Percentiles rank a stretch among this genome's conserved stretches.
Evolutionary conservation across 2,797 vertebrate species (phyloP).

Genomic region (Cossypha niveicapilla): DNA sequence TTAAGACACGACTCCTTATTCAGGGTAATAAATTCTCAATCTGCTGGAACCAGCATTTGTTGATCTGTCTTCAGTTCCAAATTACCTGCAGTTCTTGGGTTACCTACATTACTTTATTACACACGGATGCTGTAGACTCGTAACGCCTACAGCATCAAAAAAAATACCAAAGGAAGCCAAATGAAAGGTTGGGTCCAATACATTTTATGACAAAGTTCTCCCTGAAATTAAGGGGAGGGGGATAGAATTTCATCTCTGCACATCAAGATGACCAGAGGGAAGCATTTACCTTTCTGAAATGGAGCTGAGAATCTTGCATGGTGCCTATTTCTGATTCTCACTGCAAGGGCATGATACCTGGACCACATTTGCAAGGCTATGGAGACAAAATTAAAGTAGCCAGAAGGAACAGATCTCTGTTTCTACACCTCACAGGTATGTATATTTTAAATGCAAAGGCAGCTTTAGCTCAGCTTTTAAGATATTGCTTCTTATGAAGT

Average conservation of each 20-base stretch:
- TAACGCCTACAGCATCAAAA: not conserved
- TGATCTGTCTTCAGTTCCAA: not conserved
- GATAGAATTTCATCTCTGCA: not conserved
- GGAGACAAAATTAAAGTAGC: not conserved
- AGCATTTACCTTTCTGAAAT: conserved; percentile 13
- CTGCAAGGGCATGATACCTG: not conserved
- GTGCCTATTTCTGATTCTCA: not conserved
- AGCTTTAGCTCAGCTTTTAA: not conserved
- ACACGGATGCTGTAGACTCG: not conserved
- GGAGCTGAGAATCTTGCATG: not conserved
- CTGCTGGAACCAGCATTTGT: not conserved
- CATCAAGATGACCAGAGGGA: not conserved
- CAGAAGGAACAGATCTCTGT: not conserved
- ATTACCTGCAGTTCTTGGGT: not conserved
- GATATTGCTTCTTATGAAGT: not conserved
- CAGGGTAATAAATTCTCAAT: not conserved
- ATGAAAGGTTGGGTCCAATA: not conserved
- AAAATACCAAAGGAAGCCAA: not conserved
- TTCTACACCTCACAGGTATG: not conserved
- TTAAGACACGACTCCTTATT: not conserved
- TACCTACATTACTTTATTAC: not conserved
- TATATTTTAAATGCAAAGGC: not conserved
- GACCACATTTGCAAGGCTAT: not conserved
- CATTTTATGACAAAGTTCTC: not conserved
- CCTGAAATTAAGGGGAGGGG: not conserved